Percentiles rank a stretch among this genome's conserved stretches.
phyloP scores from a whole-genome alignment of 1,140 invertebrate genomes.

The Conus betulinus region DNA sequence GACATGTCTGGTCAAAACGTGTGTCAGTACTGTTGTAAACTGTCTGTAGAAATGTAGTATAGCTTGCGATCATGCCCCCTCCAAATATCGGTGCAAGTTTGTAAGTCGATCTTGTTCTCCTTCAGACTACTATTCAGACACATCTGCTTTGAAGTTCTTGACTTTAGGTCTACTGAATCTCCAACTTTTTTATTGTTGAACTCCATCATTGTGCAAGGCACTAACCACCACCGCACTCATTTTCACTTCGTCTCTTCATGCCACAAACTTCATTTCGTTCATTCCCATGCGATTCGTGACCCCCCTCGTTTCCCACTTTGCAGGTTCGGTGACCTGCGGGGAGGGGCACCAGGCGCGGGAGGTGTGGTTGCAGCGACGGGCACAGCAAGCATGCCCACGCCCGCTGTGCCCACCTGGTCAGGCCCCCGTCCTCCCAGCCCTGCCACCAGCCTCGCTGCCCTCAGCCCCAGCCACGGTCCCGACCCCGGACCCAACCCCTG shows the following conservation, averaged over 20 bases:
- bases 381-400: neutral
- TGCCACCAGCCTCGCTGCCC: constrained; percentile 52
- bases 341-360: neutral
- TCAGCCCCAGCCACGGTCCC: constrained; percentile 52
- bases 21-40: too few relatives aligned
- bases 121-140: too few relatives aligned
- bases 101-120: too few relatives aligned
- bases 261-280: neutral
- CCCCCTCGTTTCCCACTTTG: neutral
- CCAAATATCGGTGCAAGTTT: too few relatives aligned
- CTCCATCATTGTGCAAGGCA: neutral
- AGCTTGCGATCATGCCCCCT: too few relatives aligned
- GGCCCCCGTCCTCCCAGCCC: constrained; percentile 36
- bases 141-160: too few relatives aligned
- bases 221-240: too few relatives aligned
- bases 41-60: too few relatives aligned
- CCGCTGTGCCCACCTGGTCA: constrained; percentile 38
- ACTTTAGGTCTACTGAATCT: too few relatives aligned
- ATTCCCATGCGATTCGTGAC: too few relatives aligned
- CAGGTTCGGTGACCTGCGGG: constrained; percentile 1
- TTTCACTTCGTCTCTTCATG: neutral
- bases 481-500: constrained; percentile 24
- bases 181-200: too few relatives aligned
- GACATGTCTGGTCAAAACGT: too few relatives aligned
- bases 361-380: constrained; percentile 17